These are phyloP conservation scores for Leucophenga montana DNA, from an alignment of 2,888 invertebrate species.

Conservation along the genomic window DNA sequence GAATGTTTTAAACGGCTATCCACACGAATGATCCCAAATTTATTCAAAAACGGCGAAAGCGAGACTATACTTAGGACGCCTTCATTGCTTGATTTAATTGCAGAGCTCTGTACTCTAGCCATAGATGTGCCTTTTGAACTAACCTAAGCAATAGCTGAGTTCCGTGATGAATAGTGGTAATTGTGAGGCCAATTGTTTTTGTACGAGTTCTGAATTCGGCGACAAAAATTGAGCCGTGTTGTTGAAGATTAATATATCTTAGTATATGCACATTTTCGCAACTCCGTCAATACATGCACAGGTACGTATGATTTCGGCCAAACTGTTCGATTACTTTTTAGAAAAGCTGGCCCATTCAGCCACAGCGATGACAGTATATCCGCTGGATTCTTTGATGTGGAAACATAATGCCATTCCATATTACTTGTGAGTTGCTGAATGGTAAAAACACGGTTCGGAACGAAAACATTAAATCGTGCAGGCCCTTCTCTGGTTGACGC, in stretches of 20 bases:
- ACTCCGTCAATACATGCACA: no score
- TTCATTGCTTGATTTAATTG: background rate
- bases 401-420: background rate
- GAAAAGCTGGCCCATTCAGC: background rate
- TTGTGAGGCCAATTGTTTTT: background rate
- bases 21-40: background rate
- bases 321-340: no score
- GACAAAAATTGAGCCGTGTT: no score
- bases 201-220: background rate
- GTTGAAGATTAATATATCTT: no score
- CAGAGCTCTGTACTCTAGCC: background rate
- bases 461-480: background rate
- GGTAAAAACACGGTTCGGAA: background rate
- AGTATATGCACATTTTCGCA: no score
- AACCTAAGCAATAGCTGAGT: background rate
- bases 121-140: background rate
- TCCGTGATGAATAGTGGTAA: background rate
- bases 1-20: background rate
- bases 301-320: no score
- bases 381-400: background rate
- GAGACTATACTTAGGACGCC: background rate
- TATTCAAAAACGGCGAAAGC: background rate
- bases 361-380: slow-evolving; percentile 12
- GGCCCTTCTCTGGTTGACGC: background rate
- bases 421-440: background rate